A percentile compares a stretch with the other conserved stretches of the same genome.
These are phyloP conservation scores for Apoda limacodes DNA, from an alignment of 2,888 invertebrate genomes.

Conservation along the genomic window DNA sequence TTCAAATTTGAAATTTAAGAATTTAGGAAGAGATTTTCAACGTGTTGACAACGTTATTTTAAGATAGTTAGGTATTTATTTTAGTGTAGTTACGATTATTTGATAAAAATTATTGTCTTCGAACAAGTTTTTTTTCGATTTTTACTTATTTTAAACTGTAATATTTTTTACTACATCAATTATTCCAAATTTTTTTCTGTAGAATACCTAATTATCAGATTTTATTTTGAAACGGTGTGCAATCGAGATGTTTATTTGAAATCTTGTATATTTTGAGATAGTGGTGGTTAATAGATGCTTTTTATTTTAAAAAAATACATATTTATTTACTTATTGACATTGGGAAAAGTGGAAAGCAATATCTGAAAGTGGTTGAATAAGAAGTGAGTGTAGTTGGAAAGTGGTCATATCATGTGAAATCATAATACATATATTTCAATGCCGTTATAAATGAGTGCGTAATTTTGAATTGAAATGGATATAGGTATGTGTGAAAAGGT, in stretches of 20 bases:
- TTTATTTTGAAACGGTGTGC: too few relatives aligned
- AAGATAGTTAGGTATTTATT: slow-evolving; percentile 70
- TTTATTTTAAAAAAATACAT: slow-evolving; percentile 16
- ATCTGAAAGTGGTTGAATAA: slow-evolving; percentile 46
- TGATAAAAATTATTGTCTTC: too few relatives aligned
- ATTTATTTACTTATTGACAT: too few relatives aligned
- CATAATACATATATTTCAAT: too few relatives aligned
- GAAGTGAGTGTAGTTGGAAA: slow-evolving; percentile 42
- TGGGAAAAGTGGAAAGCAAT: slow-evolving; percentile 51
- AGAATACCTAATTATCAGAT: too few relatives aligned
- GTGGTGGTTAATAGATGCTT: slow-evolving; percentile 1
- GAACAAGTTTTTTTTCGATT: too few relatives aligned
- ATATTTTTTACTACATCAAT: too few relatives aligned
- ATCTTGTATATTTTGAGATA: slow-evolving; percentile 29
- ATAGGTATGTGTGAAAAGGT: slow-evolving; percentile 52
- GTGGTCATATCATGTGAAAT: slow-evolving; percentile 64
- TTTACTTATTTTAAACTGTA: too few relatives aligned
- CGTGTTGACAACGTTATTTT: slow-evolving; percentile 66
- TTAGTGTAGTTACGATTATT: slow-evolving; percentile 50
- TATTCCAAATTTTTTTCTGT: too few relatives aligned
- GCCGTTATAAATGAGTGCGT: too few relatives aligned
- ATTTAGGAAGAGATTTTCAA: slow-evolving; percentile 64
- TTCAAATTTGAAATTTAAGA: slow-evolving; percentile 59
- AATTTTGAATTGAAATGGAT: too few relatives aligned
- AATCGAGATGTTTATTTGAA: slow-evolving; percentile 41